Percentiles rank a stretch among this genome's conserved stretches.
These are phyloP conservation scores for Salpingus planirostris DNA, from an alignment of 2,888 invertebrate genomes.

Conservation along the genomic window DNA sequence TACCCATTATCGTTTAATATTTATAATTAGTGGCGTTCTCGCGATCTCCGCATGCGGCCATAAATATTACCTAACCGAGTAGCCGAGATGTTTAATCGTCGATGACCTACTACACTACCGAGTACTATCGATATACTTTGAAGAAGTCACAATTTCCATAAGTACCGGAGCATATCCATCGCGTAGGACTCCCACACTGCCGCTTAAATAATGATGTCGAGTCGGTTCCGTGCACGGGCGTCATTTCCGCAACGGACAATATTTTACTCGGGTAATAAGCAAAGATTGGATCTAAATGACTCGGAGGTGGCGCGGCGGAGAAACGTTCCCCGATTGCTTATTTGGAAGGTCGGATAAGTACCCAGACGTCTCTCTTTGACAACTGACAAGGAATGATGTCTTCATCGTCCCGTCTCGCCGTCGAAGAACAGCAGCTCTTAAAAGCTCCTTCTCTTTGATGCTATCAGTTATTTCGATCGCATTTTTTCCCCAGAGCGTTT, in stretches of 20 bases:
- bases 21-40: no score
- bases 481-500: conserved; percentile 6
- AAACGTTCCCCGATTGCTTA: conserved; percentile 21
- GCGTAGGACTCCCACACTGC: no score
- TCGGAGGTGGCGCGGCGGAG: conserved; percentile 27
- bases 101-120: no score
- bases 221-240: no score
- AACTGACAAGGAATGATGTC: conserved; percentile 22
- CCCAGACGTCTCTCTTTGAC: conserved; percentile 20
- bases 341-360: conserved; percentile 23
- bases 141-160: no score
- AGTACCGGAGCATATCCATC: no score
- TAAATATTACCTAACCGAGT: no score
- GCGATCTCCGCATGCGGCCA: no score
- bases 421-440: conserved; percentile 15
- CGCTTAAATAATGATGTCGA: no score
- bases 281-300: conserved; percentile 33
- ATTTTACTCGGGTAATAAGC: conserved; percentile 34
- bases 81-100: no score
- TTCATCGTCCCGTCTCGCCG: conserved; percentile 23
- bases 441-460: conserved; percentile 3
- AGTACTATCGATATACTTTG: no score
- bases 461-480: conserved; percentile 14
- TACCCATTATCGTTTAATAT: no score
- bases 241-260: conserved; percentile 26